Percentiles rank a stretch among this genome's conserved stretches.
Evolutionary conservation across 2,113 vertebrate genomes (phyloP).

Genomic region (Leptosomus discolor): DNA sequence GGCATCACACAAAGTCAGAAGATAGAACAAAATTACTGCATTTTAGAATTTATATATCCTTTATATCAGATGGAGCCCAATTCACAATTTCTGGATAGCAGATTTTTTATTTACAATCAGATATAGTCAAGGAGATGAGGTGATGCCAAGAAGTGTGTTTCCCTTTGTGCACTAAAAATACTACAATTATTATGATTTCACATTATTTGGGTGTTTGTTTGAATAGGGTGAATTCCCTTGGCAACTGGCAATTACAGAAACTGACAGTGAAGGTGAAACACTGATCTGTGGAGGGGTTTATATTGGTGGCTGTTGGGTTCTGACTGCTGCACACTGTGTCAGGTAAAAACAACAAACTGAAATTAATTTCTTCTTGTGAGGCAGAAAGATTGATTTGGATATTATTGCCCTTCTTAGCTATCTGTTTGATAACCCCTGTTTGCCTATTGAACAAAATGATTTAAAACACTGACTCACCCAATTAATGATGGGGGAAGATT

Average conservation of each 20-base stretch:
- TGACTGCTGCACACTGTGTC: conserved; percentile 95
- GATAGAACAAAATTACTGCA: neutral
- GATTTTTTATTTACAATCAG: neutral
- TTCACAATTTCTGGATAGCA: neutral
- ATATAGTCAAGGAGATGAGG: neutral
- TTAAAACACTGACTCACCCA: neutral
- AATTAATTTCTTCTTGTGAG: neutral
- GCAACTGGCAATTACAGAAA: conserved; percentile 87
- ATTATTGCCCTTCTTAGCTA: neutral
- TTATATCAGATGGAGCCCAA: neutral
- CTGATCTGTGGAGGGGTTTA: conserved; percentile 89
- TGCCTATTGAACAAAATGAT: neutral
- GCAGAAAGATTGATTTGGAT: neutral
- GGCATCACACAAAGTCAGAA: neutral
- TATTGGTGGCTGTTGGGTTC: conserved; percentile 91
- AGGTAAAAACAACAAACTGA: conserved; percentile 71
- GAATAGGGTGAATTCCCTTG: conserved; percentile 90
- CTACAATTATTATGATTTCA: neutral
- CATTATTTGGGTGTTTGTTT: neutral
- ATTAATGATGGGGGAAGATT: neutral
- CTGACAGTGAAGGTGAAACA: neutral
- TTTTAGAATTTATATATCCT: neutral
- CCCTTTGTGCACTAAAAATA: neutral
- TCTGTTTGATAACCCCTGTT: neutral
- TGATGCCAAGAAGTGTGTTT: neutral